Evolutionary conservation across 2,888 invertebrate genomes (phyloP), one percentile per base, ranked within the genome.

Genomic region (Trachelus tabidus): DNA sequence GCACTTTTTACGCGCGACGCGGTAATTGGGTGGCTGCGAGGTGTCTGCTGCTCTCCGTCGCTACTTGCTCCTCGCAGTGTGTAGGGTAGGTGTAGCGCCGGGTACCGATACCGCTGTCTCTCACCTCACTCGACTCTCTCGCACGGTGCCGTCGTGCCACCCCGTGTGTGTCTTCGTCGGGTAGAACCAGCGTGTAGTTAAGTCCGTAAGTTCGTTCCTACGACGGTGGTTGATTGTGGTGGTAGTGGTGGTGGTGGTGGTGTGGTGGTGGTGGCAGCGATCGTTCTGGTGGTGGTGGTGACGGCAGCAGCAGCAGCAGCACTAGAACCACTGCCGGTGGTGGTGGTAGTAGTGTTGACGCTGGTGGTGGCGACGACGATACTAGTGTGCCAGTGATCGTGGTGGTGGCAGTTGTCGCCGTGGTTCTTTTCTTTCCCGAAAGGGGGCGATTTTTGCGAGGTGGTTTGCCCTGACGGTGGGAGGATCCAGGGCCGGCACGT

Each of bases 401-500:
- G 68, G 77, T 84, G 86, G 88, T 86, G 87, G 89, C 87, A 86
- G 88, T 89, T 88, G 88, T 90, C 89, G 87, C 87, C 85, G 89
- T 87, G 85, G 87, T 90, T 90, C 88, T 89, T 90, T 89, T 89
- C 87, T 86, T 87, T 86, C 85, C 81, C 79, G 74, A 76, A 86
- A 89, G 87, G 88, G 90, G 88, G 87, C 88, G 89, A 90, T 91
- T 91, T 91, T 91, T 90, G 90, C 89, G 87, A 90, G 90, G 87
- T 87, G 89, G 87, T 87, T 87, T 87, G 87, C 86, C 85, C 86
- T 83, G 84, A 81, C 83, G 81, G 87, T 91, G 89, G 91, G 91
- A 89, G 91, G 91, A 86, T 87, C 91, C 89, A 87, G 85, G 80
- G 84, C 87, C 82, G 83, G 79, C 78, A 30, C 69, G 69, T 12